phyloP scores from a whole-genome alignment of 1,140 invertebrate species.

The Pogonomyrmex barbatus region DNA sequence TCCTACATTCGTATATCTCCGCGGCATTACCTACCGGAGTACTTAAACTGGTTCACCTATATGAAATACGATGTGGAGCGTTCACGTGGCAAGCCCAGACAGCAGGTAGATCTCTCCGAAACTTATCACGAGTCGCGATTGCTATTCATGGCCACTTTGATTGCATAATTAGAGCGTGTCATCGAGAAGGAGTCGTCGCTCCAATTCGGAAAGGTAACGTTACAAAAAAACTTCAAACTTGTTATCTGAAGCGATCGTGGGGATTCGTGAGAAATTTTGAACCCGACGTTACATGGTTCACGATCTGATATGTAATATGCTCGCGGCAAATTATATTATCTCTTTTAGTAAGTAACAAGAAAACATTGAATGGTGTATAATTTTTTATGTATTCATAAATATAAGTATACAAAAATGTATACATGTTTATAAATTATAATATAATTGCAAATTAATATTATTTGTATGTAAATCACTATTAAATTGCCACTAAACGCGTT shows the following conservation, averaged over 20 bases:
- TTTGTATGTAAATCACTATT: not conserved
- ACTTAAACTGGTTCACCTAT: slow-evolving; percentile 61
- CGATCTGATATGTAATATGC: not conserved
- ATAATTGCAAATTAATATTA: slow-evolving; percentile 12
- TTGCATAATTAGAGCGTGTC: slow-evolving; percentile 43
- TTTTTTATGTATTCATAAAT: slow-evolving; percentile 40
- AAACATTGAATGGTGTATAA: not conserved
- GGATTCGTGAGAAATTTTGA: slow-evolving; percentile 33
- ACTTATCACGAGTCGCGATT: slow-evolving; percentile 31
- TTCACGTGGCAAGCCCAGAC: slow-evolving; percentile 15
- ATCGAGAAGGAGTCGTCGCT: slow-evolving; percentile 11
- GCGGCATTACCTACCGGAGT: slow-evolving; percentile 58
- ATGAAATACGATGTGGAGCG: slow-evolving; percentile 50
- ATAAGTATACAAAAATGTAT: not conserved
- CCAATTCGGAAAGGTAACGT: slow-evolving; percentile 28
- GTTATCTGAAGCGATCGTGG: slow-evolving; percentile 4
- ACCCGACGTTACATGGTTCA: not conserved
- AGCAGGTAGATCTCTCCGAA: slow-evolving; percentile 53
- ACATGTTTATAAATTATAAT: not conserved
- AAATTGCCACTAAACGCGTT: not conserved
- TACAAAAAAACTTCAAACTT: slow-evolving; percentile 37
- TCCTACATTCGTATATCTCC: slow-evolving; percentile 67
- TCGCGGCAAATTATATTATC: not conserved
- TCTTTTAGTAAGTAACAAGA: not conserved
- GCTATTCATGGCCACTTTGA: slow-evolving; percentile 28